Evolutionary conservation across 2,113 vertebrate genomes (phyloP).

Genomic region (Ornithorhynchus anatinus): DNA sequence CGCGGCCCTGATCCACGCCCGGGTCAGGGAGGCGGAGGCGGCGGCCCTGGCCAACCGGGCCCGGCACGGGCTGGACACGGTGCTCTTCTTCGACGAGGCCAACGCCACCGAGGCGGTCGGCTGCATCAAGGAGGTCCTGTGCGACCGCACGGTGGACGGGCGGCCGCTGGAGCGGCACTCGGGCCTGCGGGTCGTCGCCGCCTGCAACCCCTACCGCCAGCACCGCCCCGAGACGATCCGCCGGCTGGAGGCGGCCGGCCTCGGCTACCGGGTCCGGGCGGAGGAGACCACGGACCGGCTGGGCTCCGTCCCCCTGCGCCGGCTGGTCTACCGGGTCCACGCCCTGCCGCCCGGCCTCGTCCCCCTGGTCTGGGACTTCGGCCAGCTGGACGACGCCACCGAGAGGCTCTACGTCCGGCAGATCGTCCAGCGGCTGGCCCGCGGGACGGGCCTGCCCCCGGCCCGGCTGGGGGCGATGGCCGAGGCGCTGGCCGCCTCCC

Average conservation of each 20-base stretch:
- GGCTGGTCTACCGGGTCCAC: constrained; percentile 95
- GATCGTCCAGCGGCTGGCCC: constrained; percentile 83
- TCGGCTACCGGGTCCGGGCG: constrained; percentile 89
- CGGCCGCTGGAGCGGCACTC: constrained; percentile 59
- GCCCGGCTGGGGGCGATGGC: constrained; percentile 35
- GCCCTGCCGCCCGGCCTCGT: constrained; percentile 92
- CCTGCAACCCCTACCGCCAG: constrained; percentile 95
- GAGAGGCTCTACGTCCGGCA: constrained; percentile 87
- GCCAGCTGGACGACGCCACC: constrained; percentile 81
- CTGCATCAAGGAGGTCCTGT: constrained; percentile 94
- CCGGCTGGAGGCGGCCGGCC: constrained; percentile 86
- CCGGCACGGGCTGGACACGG: constrained; percentile 77
- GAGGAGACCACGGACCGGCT: constrained; percentile 86
- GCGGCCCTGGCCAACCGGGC: constrained; percentile 74
- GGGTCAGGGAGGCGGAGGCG: constrained; percentile 79
- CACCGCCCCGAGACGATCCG: constrained; percentile 87
- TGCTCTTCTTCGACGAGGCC: constrained; percentile 95
- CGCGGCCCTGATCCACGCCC: constrained; percentile 80
- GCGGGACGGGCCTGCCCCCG: neutral
- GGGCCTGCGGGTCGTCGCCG: constrained; percentile 87
- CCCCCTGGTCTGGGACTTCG: constrained; percentile 96
- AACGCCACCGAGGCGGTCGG: constrained; percentile 92
- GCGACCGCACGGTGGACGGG: constrained; percentile 85
- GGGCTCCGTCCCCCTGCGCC: constrained; percentile 89
- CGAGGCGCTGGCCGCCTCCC: constrained; percentile 83